Conservation (phyloP, 2,888 invertebrate genomes). For the Plebejus melissa region DNA sequence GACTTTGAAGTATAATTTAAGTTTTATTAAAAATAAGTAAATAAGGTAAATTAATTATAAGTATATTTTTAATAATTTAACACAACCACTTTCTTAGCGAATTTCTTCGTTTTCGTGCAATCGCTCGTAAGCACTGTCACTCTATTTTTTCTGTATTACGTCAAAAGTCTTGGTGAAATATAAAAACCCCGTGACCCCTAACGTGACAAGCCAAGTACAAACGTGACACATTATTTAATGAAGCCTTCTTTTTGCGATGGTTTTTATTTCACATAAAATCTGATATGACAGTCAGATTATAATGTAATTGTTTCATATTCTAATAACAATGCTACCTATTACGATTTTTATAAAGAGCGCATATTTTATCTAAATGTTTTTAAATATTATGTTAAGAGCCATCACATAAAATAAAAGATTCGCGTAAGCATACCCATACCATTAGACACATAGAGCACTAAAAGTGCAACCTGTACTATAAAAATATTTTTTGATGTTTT, state of each 20-base stretch:
- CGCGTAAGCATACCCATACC: not conserved
- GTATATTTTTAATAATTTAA: too few species aligned
- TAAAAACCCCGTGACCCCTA: not conserved
- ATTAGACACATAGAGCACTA: not conserved
- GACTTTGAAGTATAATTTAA: too few species aligned
- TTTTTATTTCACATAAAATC: not conserved
- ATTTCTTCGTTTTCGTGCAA: not conserved
- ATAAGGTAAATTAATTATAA: too few species aligned
- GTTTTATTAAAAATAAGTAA: too few species aligned
- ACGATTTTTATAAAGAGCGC: too few species aligned
- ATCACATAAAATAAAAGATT: too few species aligned
- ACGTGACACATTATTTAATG: not conserved
- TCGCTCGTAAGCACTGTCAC: not conserved
- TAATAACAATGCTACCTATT: too few species aligned
- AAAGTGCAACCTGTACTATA: not conserved
- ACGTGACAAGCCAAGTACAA: not conserved
- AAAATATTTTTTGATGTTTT: not conserved
- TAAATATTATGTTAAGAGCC: not conserved
- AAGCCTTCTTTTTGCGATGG: not conserved
- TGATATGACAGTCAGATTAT: not conserved
- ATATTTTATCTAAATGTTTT: too few species aligned
- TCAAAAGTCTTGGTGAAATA: not conserved
- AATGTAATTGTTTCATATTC: too few species aligned
- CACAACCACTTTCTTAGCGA: too few species aligned
- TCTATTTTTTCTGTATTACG: not conserved